Base-by-base conservation (phyloP, 2,888 invertebrate species). In the Harpalus rufipes region DNA sequence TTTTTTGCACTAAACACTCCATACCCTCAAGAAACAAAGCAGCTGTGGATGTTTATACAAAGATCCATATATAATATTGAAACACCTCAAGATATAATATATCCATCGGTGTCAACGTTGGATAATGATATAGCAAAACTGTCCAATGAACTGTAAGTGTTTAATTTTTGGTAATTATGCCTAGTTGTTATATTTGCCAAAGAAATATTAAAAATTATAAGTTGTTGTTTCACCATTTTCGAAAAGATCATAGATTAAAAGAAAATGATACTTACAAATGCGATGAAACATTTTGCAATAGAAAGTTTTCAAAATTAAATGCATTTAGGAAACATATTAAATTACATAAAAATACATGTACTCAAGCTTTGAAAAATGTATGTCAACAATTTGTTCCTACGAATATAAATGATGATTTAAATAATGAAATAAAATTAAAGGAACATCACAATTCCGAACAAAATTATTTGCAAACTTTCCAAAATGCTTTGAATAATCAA, bases 151-250 rank as follows among this genome's bases (percentile, higher is more conserved):
- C 10, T 32, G 7, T 72, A 72, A 39, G n/a, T 39, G 16, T 21
- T 21, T 21, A 21, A 21, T 21, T 21, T 21, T 72, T 10, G 7
- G 41, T 72, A 76, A 10, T 21, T 5, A 76, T 76, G 74, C 74
- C 74, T 7, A 5, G 2, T 51, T 76, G 74, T 76, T 76, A 51
- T 51, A 6, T 76, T 14, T 76, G 74, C 12, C 7, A 76, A 2
- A 5, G 1, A 12, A 16, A 16, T 8, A 14, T 51, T 10, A 16
- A 4, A 51, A 76, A 76, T 7, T 51, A 76, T 12, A 76, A 16
- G 16, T 76, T 76, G 12, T 8, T 76, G 14, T 41, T 76, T 72
- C 39, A 72, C 7, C 74, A 76, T 76, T 76, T 76, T 76, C 74
- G 74, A n/a, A 76, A 10, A 21, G 44, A 18, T 44, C 74, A 76